Evolutionary conservation across 2,797 vertebrate genomes (phyloP).

Genomic region (Orientallactaga sibirica): DNA sequence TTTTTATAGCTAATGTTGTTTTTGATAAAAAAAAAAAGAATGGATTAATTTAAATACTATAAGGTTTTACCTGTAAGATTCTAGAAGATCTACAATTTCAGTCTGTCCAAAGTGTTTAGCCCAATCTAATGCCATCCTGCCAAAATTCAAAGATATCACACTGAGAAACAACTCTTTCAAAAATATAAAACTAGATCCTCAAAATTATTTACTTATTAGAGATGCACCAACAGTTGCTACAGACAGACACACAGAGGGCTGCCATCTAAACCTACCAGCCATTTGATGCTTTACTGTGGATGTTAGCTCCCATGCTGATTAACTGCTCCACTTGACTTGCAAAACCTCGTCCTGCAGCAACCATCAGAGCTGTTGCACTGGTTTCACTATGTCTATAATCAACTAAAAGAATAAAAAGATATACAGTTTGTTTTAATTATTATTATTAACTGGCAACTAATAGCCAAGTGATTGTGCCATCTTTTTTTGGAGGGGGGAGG

Average conservation of each 20-base stretch:
- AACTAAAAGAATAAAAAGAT: slow-evolving; percentile 87
- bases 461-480: too few species aligned
- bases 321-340: slow-evolving; percentile 94
- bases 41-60: slow-evolving; percentile 18
- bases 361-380: slow-evolving; percentile 94
- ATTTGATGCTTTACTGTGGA: slow-evolving; percentile 93
- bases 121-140: slow-evolving; percentile 96
- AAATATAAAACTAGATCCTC: slow-evolving; percentile 54
- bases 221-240: background rate
- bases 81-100: slow-evolving; percentile 94
- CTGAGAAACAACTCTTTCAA: slow-evolving; percentile 59
- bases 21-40: slow-evolving; percentile 6
- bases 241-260: background rate
- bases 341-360: slow-evolving; percentile 94
- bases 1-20: slow-evolving; percentile 12
- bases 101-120: slow-evolving; percentile 93
- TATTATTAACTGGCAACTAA: background rate
- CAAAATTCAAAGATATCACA: slow-evolving; percentile 70
- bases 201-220: slow-evolving; percentile 51
- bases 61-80: slow-evolving; percentile 92
- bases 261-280: slow-evolving; percentile 91
- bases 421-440: slow-evolving; percentile 1
- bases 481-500: too few species aligned
- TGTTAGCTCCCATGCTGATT: slow-evolving; percentile 94
- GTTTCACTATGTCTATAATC: slow-evolving; percentile 96